Conservation (phyloP, 1,140 invertebrate species). For the Aricia agestis region DNA sequence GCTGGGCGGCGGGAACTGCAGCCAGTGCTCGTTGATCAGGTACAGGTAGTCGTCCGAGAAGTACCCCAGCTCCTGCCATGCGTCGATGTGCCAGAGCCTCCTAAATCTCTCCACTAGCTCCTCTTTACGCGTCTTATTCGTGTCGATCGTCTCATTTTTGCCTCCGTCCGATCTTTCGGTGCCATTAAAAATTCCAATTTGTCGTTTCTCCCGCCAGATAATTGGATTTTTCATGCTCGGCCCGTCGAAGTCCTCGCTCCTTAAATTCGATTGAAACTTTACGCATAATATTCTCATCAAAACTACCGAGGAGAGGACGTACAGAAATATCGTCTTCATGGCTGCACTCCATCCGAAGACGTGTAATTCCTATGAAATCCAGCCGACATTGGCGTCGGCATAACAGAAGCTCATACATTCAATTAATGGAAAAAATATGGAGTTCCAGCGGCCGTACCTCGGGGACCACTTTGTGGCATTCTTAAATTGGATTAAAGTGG, state of each 20-base stretch:
- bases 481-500: constrained; percentile 68
- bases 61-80: constrained; percentile 72
- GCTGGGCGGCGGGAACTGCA: constrained; percentile 78
- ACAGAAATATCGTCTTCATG: constrained; percentile 45
- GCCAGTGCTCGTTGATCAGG: constrained; percentile 81
- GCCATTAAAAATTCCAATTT: constrained; percentile 28
- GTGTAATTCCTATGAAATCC: constrained; percentile 42
- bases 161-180: constrained; percentile 20
- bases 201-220: constrained; percentile 26
- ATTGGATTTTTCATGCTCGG: not conserved
- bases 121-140: constrained; percentile 30
- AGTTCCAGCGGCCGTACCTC: constrained; percentile 31
- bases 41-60: constrained; percentile 77
- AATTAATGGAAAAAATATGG: constrained; percentile 17
- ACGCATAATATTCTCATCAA: constrained; percentile 41
- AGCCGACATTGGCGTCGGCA: constrained; percentile 40
- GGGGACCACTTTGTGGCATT: constrained; percentile 51
- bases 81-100: constrained; percentile 66
- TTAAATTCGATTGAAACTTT: constrained; percentile 22
- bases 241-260: not conserved
- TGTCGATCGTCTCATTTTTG: not conserved
- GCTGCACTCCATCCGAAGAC: constrained; percentile 29
- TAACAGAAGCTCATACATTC: constrained; percentile 20
- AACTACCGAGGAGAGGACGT: constrained; percentile 34
- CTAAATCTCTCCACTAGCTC: constrained; percentile 55